Percentiles rank a stretch among this genome's conserved stretches.
These are phyloP conservation scores for Danio aesculapii DNA, from an alignment of 2,797 vertebrate species.

Conservation along the genomic window DNA sequence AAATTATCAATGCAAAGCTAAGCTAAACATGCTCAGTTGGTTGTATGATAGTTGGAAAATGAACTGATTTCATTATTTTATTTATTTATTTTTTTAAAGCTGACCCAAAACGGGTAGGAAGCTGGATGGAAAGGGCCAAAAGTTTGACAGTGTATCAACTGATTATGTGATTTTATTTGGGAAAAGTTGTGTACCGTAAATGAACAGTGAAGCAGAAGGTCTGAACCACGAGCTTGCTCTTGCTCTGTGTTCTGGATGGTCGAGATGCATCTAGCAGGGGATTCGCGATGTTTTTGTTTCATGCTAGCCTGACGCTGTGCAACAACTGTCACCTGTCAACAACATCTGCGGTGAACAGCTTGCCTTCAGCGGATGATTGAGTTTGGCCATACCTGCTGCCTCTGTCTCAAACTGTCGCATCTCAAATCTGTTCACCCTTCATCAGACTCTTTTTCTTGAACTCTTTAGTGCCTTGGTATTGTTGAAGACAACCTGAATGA, in stretches of 20 bases:
- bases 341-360: slow-evolving; percentile 79
- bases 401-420: slow-evolving; percentile 60
- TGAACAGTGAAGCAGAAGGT: slow-evolving; percentile 3
- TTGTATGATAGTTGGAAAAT: too few relatives aligned
- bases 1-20: too few relatives aligned
- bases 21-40: too few relatives aligned
- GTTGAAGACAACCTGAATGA: slow-evolving; percentile 9
- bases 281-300: slow-evolving; percentile 47
- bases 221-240: slow-evolving; percentile 14
- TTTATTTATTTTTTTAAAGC: too few relatives aligned
- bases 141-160: slow-evolving; percentile 47
- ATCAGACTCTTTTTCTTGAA: slow-evolving; percentile 3
- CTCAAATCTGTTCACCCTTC: slow-evolving; percentile 64
- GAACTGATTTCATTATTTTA: too few relatives aligned
- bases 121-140: not conserved
- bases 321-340: slow-evolving; percentile 77
- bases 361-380: slow-evolving; percentile 68
- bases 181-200: not conserved
- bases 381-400: slow-evolving; percentile 71
- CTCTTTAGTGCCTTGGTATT: not conserved
- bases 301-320: slow-evolving; percentile 67
- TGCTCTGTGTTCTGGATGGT: slow-evolving; percentile 38
- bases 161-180: not conserved
- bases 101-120: slow-evolving; percentile 12
- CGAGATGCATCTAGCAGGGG: slow-evolving; percentile 25